Base-by-base conservation (phyloP, 2,797 vertebrate genomes). In the Halcyon smyrnensis region DNA sequence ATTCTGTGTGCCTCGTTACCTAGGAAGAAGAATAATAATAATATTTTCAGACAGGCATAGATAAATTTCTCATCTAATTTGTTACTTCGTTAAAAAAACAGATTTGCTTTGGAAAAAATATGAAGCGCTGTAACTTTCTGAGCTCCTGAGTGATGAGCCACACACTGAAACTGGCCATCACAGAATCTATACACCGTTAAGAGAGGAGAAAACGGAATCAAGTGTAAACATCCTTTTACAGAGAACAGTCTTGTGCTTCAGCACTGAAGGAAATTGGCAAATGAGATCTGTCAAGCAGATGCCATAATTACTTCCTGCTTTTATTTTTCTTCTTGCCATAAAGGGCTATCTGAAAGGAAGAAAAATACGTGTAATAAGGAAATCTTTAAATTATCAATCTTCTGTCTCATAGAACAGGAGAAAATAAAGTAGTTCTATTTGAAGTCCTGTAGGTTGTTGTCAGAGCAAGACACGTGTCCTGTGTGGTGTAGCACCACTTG, bases 221-320 rank as follows among this genome's bases (percentile, higher is more conserved):
- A 20, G 7, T 87, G 15, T 71, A 84, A 86, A 30, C 28, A 39
- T n/a, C 9, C 39, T 74, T 82, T 70, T 70, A 5, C 10, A 71
- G 60, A 76, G 60, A 82, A 53, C 16, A 41, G 36, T 50, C 60
- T 73, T 59, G 45, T 78, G 37, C 48, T 89, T 88, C 56, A 65
- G 1, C 59, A 21, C n/a, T 53, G 67, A 67, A 64, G 80, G 53
- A 80, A 60, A 63, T 70, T 48, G 56, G 63, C 83, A 84, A 92
- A 90, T 6, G 18, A 77, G 54, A 71, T 86, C 68, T 86, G 76
- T 91, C 91, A 81, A 70, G 73, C 36, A 69, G 83, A 78, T 90
- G 84, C 70, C 4, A 3, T 90, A 67, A 91, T 93, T 90, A 76
- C 70, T 93, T 93, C 59, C 89, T 96, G 89, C 45, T 84, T 92